phyloP scores from a whole-genome alignment of 2,888 invertebrate genomes.

The Melanargia galathea region DNA sequence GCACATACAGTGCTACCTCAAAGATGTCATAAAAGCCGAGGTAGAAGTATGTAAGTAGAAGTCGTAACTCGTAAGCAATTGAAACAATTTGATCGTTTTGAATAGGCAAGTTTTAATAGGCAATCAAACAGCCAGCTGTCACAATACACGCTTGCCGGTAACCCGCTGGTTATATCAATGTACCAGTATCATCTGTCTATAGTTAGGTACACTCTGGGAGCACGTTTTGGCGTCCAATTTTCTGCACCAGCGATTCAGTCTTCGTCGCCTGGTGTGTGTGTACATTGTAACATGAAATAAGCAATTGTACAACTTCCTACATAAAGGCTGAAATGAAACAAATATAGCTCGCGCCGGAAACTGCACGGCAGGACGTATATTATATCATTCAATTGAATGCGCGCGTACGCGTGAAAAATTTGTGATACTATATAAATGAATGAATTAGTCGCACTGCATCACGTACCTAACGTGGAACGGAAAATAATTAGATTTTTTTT shows the following conservation, averaged over 20 bases:
- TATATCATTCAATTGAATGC: too few species aligned
- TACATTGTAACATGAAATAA: background rate
- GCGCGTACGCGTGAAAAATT: too few species aligned
- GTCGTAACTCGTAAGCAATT: slow-evolving; percentile 4
- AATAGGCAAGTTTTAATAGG: slow-evolving; percentile 32
- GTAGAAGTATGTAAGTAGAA: too few species aligned
- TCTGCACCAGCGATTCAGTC: slow-evolving; percentile 68
- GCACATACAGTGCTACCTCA: background rate
- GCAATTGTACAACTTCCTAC: too few species aligned
- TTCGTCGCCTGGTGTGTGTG: slow-evolving; percentile 11
- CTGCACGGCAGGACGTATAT: too few species aligned
- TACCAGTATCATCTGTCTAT: too few species aligned
- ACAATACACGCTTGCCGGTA: background rate
- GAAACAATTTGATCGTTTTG: slow-evolving; percentile 16
- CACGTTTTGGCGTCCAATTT: slow-evolving; percentile 66
- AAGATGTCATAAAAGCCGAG: slow-evolving; percentile 5
- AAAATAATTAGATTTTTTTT: too few species aligned
- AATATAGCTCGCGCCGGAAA: too few species aligned
- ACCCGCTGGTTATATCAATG: background rate
- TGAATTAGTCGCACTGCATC: too few species aligned
- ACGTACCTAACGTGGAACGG: too few species aligned
- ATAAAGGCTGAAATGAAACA: too few species aligned
- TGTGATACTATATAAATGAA: too few species aligned
- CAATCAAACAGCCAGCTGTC: slow-evolving; percentile 30
- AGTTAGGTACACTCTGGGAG: slow-evolving; percentile 44